Percentiles rank a stretch among this genome's conserved stretches.
Evolutionary conservation across 2,113 vertebrate species (phyloP).

Genomic region (Toxostoma redivivum): DNA sequence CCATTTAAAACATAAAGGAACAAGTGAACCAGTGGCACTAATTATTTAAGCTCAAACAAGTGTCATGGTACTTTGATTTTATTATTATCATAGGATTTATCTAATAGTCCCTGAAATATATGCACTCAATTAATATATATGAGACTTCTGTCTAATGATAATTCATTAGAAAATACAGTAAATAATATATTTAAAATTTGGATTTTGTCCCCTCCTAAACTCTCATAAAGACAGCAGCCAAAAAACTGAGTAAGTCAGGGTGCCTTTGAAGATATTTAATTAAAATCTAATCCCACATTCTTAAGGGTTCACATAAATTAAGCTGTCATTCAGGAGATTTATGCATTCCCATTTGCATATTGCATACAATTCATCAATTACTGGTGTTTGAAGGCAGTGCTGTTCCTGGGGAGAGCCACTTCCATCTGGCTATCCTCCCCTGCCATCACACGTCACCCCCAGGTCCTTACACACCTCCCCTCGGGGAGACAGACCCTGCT

Average conservation of each 20-base stretch:
- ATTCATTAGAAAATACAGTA: constrained; percentile 3
- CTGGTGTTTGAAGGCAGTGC: constrained; percentile 81
- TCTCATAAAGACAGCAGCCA: constrained; percentile 60
- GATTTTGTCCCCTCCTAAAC: constrained; percentile 22
- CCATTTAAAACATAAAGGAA: background rate
- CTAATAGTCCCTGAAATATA: background rate
- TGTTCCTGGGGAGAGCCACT: constrained; percentile 67
- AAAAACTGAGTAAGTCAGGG: constrained; percentile 78
- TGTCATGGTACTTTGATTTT: background rate
- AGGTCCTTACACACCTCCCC: background rate
- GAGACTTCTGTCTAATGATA: background rate
- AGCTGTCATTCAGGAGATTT: constrained; percentile 89
- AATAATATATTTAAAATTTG: constrained; percentile 17
- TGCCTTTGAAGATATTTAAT: constrained; percentile 91
- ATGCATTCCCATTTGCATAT: constrained; percentile 87
- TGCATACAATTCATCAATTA: constrained; percentile 87
- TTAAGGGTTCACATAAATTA: constrained; percentile 89
- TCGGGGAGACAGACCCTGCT: background rate
- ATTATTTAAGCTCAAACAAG: background rate
- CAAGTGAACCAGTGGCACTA: background rate
- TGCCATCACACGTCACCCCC: background rate
- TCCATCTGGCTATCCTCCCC: constrained; percentile 69
- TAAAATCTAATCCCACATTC: constrained; percentile 90
- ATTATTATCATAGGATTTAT: background rate
- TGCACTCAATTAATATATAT: fast-evolving